Percentiles rank a stretch among this genome's conserved stretches.
phyloP scores from a whole-genome alignment of 1,140 invertebrate genomes.

The Heliconius melpomene region DNA sequence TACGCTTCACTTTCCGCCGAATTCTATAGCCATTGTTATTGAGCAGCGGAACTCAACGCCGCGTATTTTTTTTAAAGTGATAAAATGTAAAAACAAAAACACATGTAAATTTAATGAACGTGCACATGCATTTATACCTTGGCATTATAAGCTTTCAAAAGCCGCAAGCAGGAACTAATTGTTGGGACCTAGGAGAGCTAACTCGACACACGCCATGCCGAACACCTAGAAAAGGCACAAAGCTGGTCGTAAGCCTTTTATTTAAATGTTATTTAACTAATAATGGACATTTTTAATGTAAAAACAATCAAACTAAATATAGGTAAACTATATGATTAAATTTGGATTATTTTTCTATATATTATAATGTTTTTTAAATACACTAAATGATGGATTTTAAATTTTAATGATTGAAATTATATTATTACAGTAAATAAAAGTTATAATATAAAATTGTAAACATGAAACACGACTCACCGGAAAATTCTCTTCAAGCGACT shows the following conservation, averaged over 20 bases:
- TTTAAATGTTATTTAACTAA: no score
- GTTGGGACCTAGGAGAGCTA: constrained; percentile 60
- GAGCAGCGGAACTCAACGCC: no score
- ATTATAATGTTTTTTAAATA: neutral
- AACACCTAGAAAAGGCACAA: constrained; percentile 70
- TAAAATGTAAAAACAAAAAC: neutral
- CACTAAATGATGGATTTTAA: neutral
- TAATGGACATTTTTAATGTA: neutral
- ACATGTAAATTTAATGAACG: constrained; percentile 25
- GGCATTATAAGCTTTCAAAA: constrained; percentile 76
- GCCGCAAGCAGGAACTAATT: constrained; percentile 71
- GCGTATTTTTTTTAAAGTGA: neutral
- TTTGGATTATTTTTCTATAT: neutral
- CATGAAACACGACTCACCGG: constrained; percentile 58
- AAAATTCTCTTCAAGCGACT: constrained; percentile 79
- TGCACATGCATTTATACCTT: constrained; percentile 68
- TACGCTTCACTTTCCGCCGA: no score
- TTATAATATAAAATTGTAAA: neutral
- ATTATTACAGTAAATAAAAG: neutral
- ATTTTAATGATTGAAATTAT: neutral
- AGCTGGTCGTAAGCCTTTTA: constrained; percentile 35
- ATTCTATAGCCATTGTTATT: no score
- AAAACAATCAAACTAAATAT: neutral
- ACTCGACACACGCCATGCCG: constrained; percentile 69
- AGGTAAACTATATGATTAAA: neutral